Evolutionary conservation across 1,140 invertebrate genomes (phyloP), one percentile per base, ranked within the genome.

Genomic region (Lordiphosa collinella): DNA sequence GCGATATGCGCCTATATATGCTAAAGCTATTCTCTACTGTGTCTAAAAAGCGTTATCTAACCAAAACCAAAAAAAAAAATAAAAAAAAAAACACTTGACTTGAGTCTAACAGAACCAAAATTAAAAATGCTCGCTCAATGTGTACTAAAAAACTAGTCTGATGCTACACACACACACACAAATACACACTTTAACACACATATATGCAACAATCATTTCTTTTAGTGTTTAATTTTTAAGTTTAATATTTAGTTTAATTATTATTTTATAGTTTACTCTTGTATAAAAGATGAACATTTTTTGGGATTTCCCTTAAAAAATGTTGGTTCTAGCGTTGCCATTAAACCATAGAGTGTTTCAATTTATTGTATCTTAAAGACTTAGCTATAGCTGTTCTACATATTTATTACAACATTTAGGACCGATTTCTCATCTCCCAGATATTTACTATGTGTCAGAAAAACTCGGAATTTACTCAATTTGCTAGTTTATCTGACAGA

Each of bases 1-100:
- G 70, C 71, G 63, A 29, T 29, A 29, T 29, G 25, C 25, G 25
- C 25, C 55, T 66, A 71, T 67, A 72, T 58, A 61, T 66, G 65
- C 69, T 69, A 69, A 60, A 52, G 49, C 49, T 52, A n/a, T 60
- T 32, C 12, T 31, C 36, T 65, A 49, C 12, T 49, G 61, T 65
- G 32, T 55, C 62, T 66, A 64, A 65, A 48, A 64, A 43, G 49
- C 25, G 25, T 12, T 37, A 22, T 12, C 47, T 54, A 46, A 54
- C 41, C 3, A 41, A 38, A 53, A 46, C n/a, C 12, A 36, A 18
- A 8, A 59, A 47, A 29, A 13, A 32, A 47, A 34, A n/a, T 35
- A 14, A 18, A 14, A 12, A 29, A 3, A 14, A 61, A 46, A 11
- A 44, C 47, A 12, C 8, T n/a, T 7, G 29, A 64, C 59, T 55